These are phyloP conservation scores for Heliothis virescens DNA, from an alignment of 1,140 invertebrate species.

Conservation along the genomic window DNA sequence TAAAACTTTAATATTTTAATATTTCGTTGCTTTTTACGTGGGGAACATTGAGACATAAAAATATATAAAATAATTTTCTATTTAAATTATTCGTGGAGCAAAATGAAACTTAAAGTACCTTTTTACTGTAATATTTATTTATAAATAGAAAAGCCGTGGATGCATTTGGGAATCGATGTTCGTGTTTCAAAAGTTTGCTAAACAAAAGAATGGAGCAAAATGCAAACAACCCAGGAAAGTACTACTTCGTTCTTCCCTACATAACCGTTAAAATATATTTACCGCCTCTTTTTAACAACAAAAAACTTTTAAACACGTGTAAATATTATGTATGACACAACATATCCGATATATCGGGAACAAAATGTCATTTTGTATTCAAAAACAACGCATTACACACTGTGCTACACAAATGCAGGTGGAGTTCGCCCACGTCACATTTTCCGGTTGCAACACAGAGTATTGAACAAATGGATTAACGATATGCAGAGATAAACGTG, in stretches of 20 bases:
- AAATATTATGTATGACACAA: constrained; percentile 23
- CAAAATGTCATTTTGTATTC: constrained; percentile 36
- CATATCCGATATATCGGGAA: constrained; percentile 21
- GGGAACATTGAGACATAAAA: too few species aligned
- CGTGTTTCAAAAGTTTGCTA: too few species aligned
- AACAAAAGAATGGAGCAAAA: too few species aligned
- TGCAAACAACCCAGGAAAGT: too few species aligned
- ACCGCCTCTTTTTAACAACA: neutral
- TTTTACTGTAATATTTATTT: too few species aligned
- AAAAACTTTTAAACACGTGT: constrained; percentile 28
- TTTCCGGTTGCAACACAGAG: constrained; percentile 35
- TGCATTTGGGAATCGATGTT: too few species aligned
- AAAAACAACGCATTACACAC: constrained; percentile 43
- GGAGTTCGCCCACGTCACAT: constrained; percentile 44
- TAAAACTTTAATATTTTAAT: too few species aligned
- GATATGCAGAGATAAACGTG: neutral
- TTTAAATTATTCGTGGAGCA: too few species aligned
- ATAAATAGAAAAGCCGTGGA: too few species aligned
- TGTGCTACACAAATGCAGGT: constrained; percentile 34
- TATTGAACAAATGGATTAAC: constrained; percentile 7
- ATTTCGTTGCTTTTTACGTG: too few species aligned
- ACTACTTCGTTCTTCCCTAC: neutral
- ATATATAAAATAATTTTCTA: too few species aligned
- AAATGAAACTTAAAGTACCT: too few species aligned
- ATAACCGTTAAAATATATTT: neutral